These are phyloP conservation scores for Zapornia atra DNA, from an alignment of 2,113 vertebrate species.

Conservation along the genomic window DNA sequence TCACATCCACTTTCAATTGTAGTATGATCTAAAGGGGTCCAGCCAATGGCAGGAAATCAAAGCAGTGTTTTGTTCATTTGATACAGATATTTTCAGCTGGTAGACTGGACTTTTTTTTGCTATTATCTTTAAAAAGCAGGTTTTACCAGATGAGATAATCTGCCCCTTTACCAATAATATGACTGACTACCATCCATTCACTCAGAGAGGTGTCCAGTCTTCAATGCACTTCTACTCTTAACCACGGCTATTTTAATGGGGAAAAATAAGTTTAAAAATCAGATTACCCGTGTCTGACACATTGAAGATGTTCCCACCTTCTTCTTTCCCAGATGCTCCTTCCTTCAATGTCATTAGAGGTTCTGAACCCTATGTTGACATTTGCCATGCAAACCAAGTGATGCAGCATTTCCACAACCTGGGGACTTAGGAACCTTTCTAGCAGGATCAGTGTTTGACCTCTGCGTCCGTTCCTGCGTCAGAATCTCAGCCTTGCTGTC, in stretches of 20 bases:
- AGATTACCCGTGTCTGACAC: not conserved
- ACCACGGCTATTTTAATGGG: not conserved
- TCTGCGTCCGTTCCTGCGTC: rapidly evolving
- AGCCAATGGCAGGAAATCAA: not conserved
- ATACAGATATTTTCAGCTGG: not conserved
- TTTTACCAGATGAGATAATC: rapidly evolving
- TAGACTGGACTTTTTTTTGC: not conserved
- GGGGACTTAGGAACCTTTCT: not conserved
- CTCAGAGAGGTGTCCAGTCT: not conserved
- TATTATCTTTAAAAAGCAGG: not conserved
- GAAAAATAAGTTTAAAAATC: not conserved
- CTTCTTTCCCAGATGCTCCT: not conserved
- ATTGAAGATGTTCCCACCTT: not conserved
- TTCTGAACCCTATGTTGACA: not conserved
- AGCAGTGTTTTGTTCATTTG: not conserved
- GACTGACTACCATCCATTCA: not conserved
- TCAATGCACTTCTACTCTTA: not conserved
- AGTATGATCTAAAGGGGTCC: not conserved
- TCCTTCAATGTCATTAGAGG: not conserved
- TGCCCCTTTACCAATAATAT: not conserved
- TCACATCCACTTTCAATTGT: not conserved
- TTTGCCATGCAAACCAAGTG: not conserved
- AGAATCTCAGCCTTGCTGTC: not conserved
- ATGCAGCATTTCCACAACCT: not conserved
- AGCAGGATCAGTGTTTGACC: not conserved